Conservation (phyloP, 1,140 invertebrate species). For the Zaprionus camerounensis region DNA sequence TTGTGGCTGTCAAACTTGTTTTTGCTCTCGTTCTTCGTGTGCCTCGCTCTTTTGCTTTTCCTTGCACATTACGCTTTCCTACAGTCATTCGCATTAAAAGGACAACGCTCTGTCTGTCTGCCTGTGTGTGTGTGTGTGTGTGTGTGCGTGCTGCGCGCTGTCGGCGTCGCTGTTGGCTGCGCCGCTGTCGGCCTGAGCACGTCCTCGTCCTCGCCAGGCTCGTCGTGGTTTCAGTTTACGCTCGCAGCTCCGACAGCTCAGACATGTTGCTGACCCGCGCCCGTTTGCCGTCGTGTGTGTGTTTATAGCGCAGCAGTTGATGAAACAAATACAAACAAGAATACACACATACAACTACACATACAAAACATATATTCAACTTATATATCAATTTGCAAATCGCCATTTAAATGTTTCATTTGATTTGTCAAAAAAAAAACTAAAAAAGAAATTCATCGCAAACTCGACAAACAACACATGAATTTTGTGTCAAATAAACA, state of each 20-base stretch:
- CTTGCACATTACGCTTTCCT: conserved; percentile 71
- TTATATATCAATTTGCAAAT: conserved; percentile 31
- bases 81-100: conserved; percentile 79
- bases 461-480: conserved; percentile 19
- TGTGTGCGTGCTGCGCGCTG: conserved; percentile 34
- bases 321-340: conserved; percentile 34
- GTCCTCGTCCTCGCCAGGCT: conserved; percentile 51
- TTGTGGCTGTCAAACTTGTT: conserved; percentile 79
- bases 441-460: conserved; percentile 3
- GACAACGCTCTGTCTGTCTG: conserved; percentile 69
- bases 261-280: conserved; percentile 69
- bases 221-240: conserved; percentile 68
- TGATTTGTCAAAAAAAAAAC: conserved; percentile 47
- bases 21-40: conserved; percentile 53
- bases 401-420: conserved; percentile 39
- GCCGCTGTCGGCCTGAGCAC: conserved; percentile 33
- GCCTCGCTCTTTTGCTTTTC: conserved; percentile 57
- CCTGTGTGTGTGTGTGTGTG: background rate
- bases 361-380: conserved; percentile 31
- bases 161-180: conserved; percentile 7
- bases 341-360: conserved; percentile 15
- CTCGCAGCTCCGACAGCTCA: conserved; percentile 76
- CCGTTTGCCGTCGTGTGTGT: conserved; percentile 71
- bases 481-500: conserved; percentile 47
- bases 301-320: conserved; percentile 43